phyloP scores from a whole-genome alignment of 2,888 invertebrate genomes.

The Adelognathus sp. region DNA sequence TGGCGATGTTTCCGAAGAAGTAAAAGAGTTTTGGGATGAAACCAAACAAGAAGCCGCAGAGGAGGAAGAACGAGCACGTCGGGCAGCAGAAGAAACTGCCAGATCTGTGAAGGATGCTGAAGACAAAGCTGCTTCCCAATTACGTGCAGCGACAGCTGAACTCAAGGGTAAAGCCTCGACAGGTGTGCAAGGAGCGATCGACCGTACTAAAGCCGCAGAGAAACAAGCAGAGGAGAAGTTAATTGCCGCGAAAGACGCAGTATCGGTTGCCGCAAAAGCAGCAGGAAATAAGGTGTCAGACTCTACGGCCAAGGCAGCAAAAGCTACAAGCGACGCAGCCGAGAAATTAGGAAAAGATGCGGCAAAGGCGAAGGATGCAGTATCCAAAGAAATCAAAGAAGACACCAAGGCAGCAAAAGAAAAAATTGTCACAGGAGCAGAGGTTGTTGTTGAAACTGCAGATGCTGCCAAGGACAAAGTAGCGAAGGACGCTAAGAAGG shows the following conservation, averaged over 20 bases:
- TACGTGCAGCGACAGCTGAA: slow-evolving; percentile 38
- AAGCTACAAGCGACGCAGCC: slow-evolving; percentile 79
- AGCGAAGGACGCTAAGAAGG: no score
- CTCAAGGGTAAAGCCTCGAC: slow-evolving; percentile 33
- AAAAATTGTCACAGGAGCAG: slow-evolving; percentile 57
- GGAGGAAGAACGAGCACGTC: slow-evolving; percentile 53
- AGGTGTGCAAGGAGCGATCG: slow-evolving; percentile 17
- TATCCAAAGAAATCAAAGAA: slow-evolving; percentile 79
- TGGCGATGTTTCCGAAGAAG: slow-evolving; percentile 65
- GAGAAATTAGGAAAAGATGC: slow-evolving; percentile 40
- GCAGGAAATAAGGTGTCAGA: slow-evolving; percentile 80
- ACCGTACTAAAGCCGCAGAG: slow-evolving; percentile 46
- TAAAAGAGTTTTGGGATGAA: slow-evolving; percentile 59
- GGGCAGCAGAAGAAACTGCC: slow-evolving; percentile 37
- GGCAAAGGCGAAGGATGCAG: slow-evolving; percentile 77
- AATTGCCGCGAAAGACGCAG: slow-evolving; percentile 34
- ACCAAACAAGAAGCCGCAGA: slow-evolving; percentile 60
- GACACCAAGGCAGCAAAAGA: slow-evolving; percentile 75
- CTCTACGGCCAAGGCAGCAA: slow-evolving; percentile 80
- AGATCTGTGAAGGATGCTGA: slow-evolving; percentile 54
- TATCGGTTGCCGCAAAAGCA: slow-evolving; percentile 81
- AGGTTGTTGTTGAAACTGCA: slow-evolving; percentile 24
- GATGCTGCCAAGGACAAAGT: slow-evolving; percentile 52
- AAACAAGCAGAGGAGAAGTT: slow-evolving; percentile 41
- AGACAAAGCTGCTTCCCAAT: slow-evolving; percentile 17